phyloP scores from a whole-genome alignment of 2,113 vertebrate genomes.

The Dromaius novaehollandiae region DNA sequence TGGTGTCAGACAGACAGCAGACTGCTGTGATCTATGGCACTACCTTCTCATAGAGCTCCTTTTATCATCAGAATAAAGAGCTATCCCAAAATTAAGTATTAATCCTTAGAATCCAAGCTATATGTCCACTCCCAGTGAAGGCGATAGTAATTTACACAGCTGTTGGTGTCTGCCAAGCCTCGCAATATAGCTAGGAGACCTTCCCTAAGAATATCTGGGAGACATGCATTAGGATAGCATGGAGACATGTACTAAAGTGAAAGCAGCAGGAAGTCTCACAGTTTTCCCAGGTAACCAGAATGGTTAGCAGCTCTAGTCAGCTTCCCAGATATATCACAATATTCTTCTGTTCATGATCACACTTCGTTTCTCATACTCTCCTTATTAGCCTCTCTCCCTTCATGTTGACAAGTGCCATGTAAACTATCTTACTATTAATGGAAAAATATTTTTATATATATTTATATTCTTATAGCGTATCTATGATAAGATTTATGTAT shows the following conservation, averaged over 20 bases:
- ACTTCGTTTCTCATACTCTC: not conserved
- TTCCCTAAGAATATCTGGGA: not conserved
- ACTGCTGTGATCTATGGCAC: not conserved
- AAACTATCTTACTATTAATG: not conserved
- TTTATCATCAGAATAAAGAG: not conserved
- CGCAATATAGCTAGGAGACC: not conserved
- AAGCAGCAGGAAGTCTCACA: rapidly evolving
- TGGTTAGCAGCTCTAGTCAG: not conserved
- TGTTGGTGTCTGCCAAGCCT: rapidly evolving
- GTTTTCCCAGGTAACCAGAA: not conserved
- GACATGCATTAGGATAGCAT: not conserved
- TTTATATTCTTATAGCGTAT: not conserved
- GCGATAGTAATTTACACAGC: rapidly evolving
- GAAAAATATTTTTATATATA: not conserved
- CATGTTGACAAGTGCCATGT: not conserved
- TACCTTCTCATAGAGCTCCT: not conserved
- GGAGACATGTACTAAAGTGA: rapidly evolving
- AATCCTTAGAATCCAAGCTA: not conserved
- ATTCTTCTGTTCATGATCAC: not conserved
- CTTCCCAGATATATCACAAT: not conserved
- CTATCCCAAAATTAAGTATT: not conserved
- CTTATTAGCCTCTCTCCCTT: not conserved
- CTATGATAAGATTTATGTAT: not conserved
- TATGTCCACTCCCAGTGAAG: not conserved
- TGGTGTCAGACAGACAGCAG: not conserved